Base-by-base conservation (phyloP, 2,888 invertebrate species). In the Clostera curtula region DNA sequence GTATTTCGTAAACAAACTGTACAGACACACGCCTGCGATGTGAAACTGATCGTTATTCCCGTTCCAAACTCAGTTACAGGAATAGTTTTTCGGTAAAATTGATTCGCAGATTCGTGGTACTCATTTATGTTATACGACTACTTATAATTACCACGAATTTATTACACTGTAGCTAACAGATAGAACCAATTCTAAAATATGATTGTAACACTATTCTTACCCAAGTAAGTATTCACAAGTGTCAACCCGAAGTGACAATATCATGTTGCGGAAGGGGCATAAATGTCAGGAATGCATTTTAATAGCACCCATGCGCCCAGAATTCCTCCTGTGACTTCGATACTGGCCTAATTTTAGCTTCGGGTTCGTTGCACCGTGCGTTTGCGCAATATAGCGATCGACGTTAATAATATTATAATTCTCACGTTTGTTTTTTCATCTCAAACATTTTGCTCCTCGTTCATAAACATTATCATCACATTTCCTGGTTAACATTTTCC, bases 221-320 rank as follows among this genome's bases (percentile, higher is more conserved):
- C 32, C 26, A 19, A 30, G 24, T 27, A 25, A 38, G 19, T 32
- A 31, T 12, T 25, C 15, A 35, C 17, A 29, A 18, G 24, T 36
- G 40, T 39, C 40, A 35, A 26, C 16, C 25, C 18, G 12, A 32
- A 49, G 37, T 41, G 29, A 33, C 31, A 23, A 35, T 45, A 36
- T 49, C 39, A 34, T 31, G 30, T 58, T 56, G 52, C 51, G 56
- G 58, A 60, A 60, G 61, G 59, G 55, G 38, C 31, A 46, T 49
- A 72, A 73, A 67, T 66, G 63, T 64, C 58, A 56, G 61, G 69
- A 71, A 71, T 77, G 75, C 72, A 69, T 71, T 69, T 74, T 66
- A 69, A 66, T 62, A 59, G 55, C 54, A 56, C 50, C 37, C 59
- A 69, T 71, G 68, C 67, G 66, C 49, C 50, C 61, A 66, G 62